Conservation (phyloP, 1,140 invertebrate species). For the Atta colombica region DNA sequence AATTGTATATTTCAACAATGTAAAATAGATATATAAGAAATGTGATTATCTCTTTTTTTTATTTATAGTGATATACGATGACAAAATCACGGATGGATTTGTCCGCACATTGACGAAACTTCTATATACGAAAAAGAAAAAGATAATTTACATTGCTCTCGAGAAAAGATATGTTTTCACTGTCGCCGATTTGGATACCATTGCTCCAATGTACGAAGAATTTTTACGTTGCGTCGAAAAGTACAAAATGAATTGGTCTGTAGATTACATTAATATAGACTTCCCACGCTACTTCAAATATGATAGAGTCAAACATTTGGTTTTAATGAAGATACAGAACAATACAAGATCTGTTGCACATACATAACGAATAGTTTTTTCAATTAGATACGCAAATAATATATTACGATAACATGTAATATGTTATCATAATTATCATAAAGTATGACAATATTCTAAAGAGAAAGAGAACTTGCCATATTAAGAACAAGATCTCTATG, state of each 20-base stretch:
- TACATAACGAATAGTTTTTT: conserved; percentile 17
- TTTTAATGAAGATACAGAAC: conserved; percentile 90
- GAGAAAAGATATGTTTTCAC: conserved; percentile 96
- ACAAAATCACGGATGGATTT: conserved; percentile 93
- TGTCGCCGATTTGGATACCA: conserved; percentile 91
- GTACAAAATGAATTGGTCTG: conserved; percentile 86
- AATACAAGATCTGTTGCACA: conserved; percentile 27
- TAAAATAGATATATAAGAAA: conserved; percentile 24
- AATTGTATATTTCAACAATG: conserved; percentile 13
- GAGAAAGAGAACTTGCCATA: conserved; percentile 29
- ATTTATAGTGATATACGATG: conserved; percentile 94
- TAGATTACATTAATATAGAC: conserved; percentile 89
- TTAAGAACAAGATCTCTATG: conserved; percentile 24
- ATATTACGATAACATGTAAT: conserved; percentile 28
- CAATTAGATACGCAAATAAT: conserved; percentile 45
- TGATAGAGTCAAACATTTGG: conserved; percentile 91
- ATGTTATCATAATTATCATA: conserved; percentile 19
- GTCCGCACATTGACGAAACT: conserved; percentile 91
- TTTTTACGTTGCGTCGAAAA: conserved; percentile 89
- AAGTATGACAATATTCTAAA: conserved; percentile 36
- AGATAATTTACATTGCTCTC: conserved; percentile 92
- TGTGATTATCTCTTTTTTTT: conserved; percentile 50
- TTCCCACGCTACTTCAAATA: conserved; percentile 95
- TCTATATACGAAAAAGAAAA: conserved; percentile 87
- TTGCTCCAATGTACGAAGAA: conserved; percentile 94